Evolutionary conservation across 2,113 vertebrate species (phyloP), one percentile per base, ranked within the genome.

Genomic region (Neomonachus schauinslandi): DNA sequence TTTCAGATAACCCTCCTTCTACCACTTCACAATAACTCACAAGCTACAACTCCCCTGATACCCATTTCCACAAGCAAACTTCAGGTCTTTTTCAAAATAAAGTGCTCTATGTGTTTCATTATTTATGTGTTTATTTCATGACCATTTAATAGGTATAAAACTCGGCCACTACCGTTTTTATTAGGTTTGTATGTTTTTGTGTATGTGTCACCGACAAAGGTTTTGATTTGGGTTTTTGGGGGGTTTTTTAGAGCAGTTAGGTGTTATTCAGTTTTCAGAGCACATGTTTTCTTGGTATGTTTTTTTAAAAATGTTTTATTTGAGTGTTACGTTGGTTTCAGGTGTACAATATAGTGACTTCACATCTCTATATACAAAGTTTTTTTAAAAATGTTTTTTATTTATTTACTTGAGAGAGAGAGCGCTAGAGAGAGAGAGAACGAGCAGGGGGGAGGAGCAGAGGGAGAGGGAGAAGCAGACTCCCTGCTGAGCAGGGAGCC

Each of bases 171-270:
- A 79, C 19, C 28, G 57, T 93, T 96, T 97, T 81, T 65, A 91
- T 89, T 93, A 76, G 36, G 51, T 76, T 93, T 24, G n/a, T 94
- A 65, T 71, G 8, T 96, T 95, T 92, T 80, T 79, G 22, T 74
- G 18, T 79, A 16, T 63, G 51, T 95, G 51, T 36, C 53, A 65
- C 21, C 85, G 36, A 79, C 33, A 46, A 46, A 46, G 19, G 13
- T 46, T 76, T 76, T 46, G 13, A 14, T 76, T 26, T 46, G 13
- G 14, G 7, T 46, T 76, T 76, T 46, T 42, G 3, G 63, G 55
- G 24, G 18, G 2, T 76, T 76, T 76, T 76, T 74, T 42, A 28
- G 72, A 76, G 2, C 7, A 46, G 72, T 76, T 46, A 28, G 72
- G 24, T 76, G 7, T 76, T 76, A 76, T 9, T 76, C 42, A 16